Base-by-base conservation (phyloP, 2,113 vertebrate genomes). In the Phaetusa simplex region DNA sequence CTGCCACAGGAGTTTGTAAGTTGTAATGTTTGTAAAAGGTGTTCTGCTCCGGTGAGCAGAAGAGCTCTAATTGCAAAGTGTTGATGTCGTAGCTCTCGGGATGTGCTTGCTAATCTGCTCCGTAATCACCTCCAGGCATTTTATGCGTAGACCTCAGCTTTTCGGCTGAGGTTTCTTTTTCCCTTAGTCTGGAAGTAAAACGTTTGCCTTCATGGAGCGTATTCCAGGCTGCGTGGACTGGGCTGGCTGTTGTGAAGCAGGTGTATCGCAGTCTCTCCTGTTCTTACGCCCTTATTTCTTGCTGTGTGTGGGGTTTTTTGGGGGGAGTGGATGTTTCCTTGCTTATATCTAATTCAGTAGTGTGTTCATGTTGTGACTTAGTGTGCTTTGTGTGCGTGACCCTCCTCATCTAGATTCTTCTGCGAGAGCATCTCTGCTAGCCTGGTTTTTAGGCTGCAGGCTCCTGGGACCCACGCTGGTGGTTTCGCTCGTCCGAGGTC, bases 361-460 rank as follows among this genome's bases (percentile, higher is more conserved):
- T 0, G 2, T 14, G 18, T 34, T 73, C 11, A 0, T 12, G 27
- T 21, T 27, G 49, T 40, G 34, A 34, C 18, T 47, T 14, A 9
- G 15, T 14, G 27, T 38, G 14, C 4, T 5, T 7, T 27, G 30
- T 42, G n/a, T 8, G 12, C 3, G 3, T 43, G 70, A 45, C 52
- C 17, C 52, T 90, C 62, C 52, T 81, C 73, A 0, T 2, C 21
- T 20, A 20, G 8, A 5, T 56, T 56, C 5, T 40, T 55, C 70
- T 24, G 20, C 34, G 3, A 14, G 42, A 52, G 8, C 58, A 6
- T 12, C 47, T 47, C 86, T 24, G 52, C 52, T 12, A 21, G 42
- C 40, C 24, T 34, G n/a, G 32, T 20, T 56, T 76, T 50, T 0
- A 14, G 67, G 18, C 15, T 36, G 38, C 36, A 11, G 43, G 38